Evolutionary conservation across 2,888 invertebrate species (phyloP).

Genomic region (Apamea monoglypha): DNA sequence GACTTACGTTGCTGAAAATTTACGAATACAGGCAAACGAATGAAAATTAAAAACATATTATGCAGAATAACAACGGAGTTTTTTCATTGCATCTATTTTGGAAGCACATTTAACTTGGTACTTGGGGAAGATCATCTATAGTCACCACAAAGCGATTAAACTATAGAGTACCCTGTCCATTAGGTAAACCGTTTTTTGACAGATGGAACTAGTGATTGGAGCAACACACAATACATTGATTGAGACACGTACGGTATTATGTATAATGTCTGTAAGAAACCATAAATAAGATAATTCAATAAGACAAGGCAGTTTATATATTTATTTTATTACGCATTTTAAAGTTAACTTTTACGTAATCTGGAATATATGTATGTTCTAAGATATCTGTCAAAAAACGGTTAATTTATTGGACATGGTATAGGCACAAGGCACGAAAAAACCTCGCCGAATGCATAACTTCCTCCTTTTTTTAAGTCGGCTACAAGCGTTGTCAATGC

Average conservation of each 20-base stretch:
- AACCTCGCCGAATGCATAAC: not conserved
- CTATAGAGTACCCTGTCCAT: not conserved
- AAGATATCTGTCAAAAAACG: too few relatives aligned
- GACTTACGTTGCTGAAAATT: not conserved
- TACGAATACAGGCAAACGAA: not conserved
- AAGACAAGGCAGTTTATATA: too few relatives aligned
- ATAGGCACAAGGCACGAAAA: not conserved
- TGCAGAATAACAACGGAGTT: not conserved
- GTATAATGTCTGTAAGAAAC: too few relatives aligned
- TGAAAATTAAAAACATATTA: not conserved
- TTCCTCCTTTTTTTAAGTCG: not conserved
- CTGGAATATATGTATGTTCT: too few relatives aligned
- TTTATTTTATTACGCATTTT: too few relatives aligned
- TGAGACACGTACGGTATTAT: too few relatives aligned
- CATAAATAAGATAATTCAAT: too few relatives aligned
- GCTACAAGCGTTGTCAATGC: not conserved
- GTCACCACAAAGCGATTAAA: not conserved
- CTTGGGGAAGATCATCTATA: not conserved
- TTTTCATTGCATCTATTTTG: not conserved
- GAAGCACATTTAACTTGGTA: not conserved
- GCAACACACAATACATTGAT: too few relatives aligned
- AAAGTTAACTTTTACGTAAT: too few relatives aligned
- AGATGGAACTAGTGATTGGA: too few relatives aligned
- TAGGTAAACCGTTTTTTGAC: too few relatives aligned
- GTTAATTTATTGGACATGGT: too few relatives aligned